Percentiles rank a stretch among this genome's conserved stretches.
Conservation (phyloP, 2,113 vertebrate species). For the Hypocryptadius cinnamomeus region DNA sequence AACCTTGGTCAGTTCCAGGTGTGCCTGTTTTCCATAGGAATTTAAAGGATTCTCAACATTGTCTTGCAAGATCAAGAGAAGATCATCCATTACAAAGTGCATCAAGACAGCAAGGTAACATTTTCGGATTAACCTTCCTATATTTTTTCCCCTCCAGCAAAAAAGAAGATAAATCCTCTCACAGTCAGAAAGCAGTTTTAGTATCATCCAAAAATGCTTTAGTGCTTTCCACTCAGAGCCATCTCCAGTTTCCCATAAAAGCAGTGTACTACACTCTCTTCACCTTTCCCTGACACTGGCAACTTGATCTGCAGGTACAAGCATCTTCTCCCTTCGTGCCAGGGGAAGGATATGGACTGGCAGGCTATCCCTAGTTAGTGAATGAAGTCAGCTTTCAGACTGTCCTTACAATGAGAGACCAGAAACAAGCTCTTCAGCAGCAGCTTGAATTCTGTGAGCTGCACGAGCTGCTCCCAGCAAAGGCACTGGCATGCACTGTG, state of each 20-base stretch:
- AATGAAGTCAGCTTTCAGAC: neutral
- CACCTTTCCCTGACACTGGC: neutral
- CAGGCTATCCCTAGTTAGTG: neutral
- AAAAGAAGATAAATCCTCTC: neutral
- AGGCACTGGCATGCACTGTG: neutral
- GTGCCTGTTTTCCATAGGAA: neutral
- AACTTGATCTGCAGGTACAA: neutral
- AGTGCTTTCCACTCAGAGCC: neutral
- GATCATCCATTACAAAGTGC: neutral
- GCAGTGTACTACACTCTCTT: neutral
- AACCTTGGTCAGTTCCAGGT: neutral
- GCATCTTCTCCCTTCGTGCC: neutral
- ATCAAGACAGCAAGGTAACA: neutral
- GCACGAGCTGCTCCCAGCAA: neutral
- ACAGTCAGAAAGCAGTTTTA: neutral
- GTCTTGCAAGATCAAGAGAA: neutral
- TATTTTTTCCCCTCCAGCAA: neutral
- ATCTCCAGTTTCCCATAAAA: neutral
- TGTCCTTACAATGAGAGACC: neutral
- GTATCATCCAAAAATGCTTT: neutral
- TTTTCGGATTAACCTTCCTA: neutral
- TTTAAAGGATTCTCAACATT: neutral
- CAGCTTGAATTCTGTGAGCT: neutral
- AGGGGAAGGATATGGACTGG: neutral
- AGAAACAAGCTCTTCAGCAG: neutral